phyloP scores from a whole-genome alignment of 30 jellyfish, hydroid and myxozoan genomes.

The Aurelia coerulea region DNA sequence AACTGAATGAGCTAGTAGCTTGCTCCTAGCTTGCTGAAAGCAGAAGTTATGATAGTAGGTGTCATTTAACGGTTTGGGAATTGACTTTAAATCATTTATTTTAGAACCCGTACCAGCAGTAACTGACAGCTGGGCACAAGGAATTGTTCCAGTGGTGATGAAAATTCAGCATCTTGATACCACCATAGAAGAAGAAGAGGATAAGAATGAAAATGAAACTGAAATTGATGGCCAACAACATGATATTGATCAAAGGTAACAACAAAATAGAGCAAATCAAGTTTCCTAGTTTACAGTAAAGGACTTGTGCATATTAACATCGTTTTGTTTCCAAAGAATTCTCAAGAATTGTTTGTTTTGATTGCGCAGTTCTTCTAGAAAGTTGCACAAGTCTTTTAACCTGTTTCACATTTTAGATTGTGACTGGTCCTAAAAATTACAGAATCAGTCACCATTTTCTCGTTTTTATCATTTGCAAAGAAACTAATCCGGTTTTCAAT shows the following conservation, averaged over 20 bases:
- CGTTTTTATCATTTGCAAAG: too few relatives aligned
- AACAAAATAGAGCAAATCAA: not conserved
- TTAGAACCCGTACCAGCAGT: slow-evolving; percentile 83
- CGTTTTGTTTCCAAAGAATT: too few relatives aligned
- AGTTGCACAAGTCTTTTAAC: too few relatives aligned
- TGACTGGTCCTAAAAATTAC: too few relatives aligned
- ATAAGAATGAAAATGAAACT: not conserved
- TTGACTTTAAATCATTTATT: not conserved
- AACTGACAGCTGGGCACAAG: slow-evolving; percentile 96
- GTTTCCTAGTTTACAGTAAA: not conserved
- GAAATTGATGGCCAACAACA: not conserved
- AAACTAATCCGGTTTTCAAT: too few relatives aligned
- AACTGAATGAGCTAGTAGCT: too few relatives aligned
- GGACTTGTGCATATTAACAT: too few relatives aligned
- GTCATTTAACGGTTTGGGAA: not conserved
- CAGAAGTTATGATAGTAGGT: too few relatives aligned
- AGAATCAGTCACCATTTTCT: too few relatives aligned
- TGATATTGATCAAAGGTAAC: slow-evolving; percentile 14
- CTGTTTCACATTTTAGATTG: too few relatives aligned
- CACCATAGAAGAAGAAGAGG: not conserved
- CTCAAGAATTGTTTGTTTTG: too few relatives aligned
- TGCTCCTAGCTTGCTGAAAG: not conserved
- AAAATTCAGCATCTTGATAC: not conserved
- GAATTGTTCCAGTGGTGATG: slow-evolving; percentile 78
- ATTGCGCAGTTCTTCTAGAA: too few relatives aligned